Evolutionary conservation across 2,113 vertebrate species (phyloP).

Genomic region (Otocyon megalotis): DNA sequence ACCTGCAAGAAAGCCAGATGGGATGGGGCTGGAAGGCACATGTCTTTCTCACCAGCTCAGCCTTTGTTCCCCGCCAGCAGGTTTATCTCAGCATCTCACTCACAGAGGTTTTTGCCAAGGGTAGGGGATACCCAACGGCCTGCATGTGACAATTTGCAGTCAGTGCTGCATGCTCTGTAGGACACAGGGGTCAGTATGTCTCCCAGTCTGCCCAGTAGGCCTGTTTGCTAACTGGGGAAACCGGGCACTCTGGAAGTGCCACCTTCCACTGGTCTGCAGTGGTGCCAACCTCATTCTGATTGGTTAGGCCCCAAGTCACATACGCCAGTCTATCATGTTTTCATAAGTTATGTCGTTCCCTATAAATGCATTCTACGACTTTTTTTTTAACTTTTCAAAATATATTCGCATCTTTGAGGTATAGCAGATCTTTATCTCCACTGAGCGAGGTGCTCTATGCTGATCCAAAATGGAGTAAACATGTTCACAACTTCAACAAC

Average conservation of each 20-base stretch:
- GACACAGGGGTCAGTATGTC: neutral
- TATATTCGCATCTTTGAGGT: neutral
- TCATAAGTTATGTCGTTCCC: neutral
- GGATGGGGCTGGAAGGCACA: neutral
- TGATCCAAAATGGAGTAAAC: neutral
- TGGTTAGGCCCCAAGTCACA: neutral
- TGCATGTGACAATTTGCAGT: neutral
- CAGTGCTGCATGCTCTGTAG: neutral
- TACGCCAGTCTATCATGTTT: neutral
- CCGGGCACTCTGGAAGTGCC: neutral
- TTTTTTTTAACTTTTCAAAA: constrained; percentile 2
- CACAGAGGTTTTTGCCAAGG: neutral
- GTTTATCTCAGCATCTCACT: neutral
- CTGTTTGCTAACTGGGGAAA: neutral
- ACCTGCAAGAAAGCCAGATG: neutral
- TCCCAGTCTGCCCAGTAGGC: neutral
- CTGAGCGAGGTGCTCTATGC: neutral
- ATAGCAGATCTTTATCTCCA: neutral
- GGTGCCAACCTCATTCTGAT: neutral
- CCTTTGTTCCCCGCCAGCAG: neutral
- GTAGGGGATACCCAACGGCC: neutral
- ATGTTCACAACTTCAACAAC: neutral
- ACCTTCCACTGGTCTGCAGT: neutral
- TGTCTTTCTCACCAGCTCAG: neutral
- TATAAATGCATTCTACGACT: neutral